These are phyloP conservation scores for Troglohyphantes excavatus DNA, from an alignment of 2,888 invertebrate genomes.

Conservation along the genomic window DNA sequence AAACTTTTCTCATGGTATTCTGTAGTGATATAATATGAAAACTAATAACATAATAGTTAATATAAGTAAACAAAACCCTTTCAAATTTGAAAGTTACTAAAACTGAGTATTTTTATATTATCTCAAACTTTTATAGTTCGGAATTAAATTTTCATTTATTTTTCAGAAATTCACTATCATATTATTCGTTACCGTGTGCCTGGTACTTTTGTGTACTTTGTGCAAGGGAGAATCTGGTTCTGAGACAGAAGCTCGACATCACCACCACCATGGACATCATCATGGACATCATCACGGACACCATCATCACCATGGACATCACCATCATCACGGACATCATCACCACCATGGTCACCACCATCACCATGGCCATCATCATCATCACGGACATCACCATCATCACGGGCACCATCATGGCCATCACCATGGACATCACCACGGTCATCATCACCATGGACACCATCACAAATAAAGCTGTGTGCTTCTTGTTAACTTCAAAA, in stretches of 20 bases:
- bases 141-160: background rate
- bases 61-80: too few relatives aligned
- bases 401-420: conserved; percentile 24
- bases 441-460: conserved; percentile 32
- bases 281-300: conserved; percentile 32
- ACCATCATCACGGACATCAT: background rate
- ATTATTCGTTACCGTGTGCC: conserved; percentile 7
- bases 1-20: too few relatives aligned
- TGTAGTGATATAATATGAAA: too few relatives aligned
- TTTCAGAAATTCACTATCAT: conserved; percentile 13
- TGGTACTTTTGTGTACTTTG: background rate
- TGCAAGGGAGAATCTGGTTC: background rate
- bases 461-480: conserved; percentile 32
- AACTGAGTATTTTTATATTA: too few relatives aligned
- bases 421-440: conserved; percentile 38
- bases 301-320: conserved; percentile 18
- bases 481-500: too few relatives aligned
- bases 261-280: conserved; percentile 37
- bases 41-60: too few relatives aligned
- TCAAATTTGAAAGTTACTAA: too few relatives aligned
- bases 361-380: conserved; percentile 39
- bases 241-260: conserved; percentile 14
- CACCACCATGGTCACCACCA: conserved; percentile 19
- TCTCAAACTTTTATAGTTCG: too few relatives aligned
- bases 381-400: conserved; percentile 43